Evolutionary conservation across 2,797 vertebrate genomes (phyloP).

Genomic region (Echeneis naucrates): DNA sequence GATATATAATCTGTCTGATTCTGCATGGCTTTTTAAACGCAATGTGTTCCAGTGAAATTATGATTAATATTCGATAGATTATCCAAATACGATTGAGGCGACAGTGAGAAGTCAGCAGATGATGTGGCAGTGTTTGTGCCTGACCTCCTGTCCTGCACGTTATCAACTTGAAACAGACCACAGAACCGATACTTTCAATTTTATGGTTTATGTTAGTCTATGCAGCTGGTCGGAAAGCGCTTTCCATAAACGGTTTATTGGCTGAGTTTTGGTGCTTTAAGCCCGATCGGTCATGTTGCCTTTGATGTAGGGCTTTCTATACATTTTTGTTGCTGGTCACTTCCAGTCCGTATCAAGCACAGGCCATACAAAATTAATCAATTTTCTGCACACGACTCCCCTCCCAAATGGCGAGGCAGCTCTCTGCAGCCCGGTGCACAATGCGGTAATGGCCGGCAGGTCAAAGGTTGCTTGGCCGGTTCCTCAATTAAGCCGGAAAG

Average conservation of each 20-base stretch:
- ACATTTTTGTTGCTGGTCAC: constrained; percentile 35
- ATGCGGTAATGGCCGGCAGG: constrained; percentile 81
- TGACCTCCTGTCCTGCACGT: constrained; percentile 49
- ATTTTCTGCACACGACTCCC: constrained; percentile 71
- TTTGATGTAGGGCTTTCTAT: constrained; percentile 44
- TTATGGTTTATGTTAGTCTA: constrained; percentile 65
- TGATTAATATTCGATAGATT: constrained; percentile 27
- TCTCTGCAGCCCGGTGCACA: constrained; percentile 75
- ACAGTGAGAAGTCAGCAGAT: constrained; percentile 3
- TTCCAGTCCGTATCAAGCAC: constrained; percentile 65
- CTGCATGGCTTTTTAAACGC: constrained; percentile 6
- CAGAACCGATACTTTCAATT: constrained; percentile 56
- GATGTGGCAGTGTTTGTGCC: constrained; percentile 6
- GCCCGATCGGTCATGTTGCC: constrained; percentile 16
- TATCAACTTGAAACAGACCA: constrained; percentile 73
- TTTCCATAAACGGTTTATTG: constrained; percentile 57
- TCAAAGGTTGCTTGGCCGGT: constrained; percentile 85
- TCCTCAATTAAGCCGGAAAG: constrained; percentile 82
- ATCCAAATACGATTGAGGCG: constrained; percentile 19
- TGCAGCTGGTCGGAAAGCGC: constrained; percentile 42
- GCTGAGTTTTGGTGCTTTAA: constrained; percentile 39
- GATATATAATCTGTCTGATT: not conserved
- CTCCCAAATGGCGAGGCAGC: constrained; percentile 70
- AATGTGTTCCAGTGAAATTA: not conserved
- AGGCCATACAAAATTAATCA: constrained; percentile 72